phyloP scores from a whole-genome alignment of 2,888 invertebrate genomes.

The Lasius platythorax region DNA sequence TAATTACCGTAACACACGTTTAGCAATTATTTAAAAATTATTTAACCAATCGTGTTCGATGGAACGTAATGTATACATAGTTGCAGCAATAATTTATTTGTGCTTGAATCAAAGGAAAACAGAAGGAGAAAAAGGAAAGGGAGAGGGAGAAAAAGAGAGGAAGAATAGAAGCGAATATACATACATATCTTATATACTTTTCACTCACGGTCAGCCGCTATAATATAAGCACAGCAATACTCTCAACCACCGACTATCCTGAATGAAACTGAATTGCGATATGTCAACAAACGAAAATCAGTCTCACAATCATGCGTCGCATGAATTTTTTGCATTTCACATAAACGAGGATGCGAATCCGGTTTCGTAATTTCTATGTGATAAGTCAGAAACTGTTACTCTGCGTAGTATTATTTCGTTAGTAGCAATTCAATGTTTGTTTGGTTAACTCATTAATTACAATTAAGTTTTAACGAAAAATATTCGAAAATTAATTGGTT shows the following conservation, averaged over 20 bases:
- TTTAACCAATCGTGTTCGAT: not conserved
- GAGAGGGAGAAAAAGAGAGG: not conserved
- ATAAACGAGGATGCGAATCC: not conserved
- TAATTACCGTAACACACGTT: not conserved
- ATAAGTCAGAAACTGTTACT: not conserved
- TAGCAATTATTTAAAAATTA: not conserved
- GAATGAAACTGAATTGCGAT: conserved; percentile 24
- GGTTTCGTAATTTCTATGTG: not conserved
- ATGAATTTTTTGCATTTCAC: not conserved
- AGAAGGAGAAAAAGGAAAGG: too few species aligned
- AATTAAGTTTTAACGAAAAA: not conserved
- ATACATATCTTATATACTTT: conserved; percentile 31
- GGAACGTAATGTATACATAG: conserved; percentile 40
- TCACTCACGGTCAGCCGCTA: conserved; percentile 56
- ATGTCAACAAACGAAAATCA: conserved; percentile 14
- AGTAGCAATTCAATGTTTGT: not conserved
- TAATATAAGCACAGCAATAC: conserved; percentile 66
- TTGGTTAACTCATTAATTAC: not conserved
- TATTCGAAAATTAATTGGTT: not conserved
- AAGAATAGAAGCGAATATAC: not conserved
- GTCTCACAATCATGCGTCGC: not conserved
- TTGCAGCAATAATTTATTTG: conserved; percentile 66
- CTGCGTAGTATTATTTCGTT: not conserved
- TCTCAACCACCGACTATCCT: conserved; percentile 50
- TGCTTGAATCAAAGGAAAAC: conserved; percentile 35